Evolutionary conservation across 2,797 vertebrate genomes (phyloP), one percentile per base, ranked within the genome.

Genomic region (Rhinichthys osculus): DNA sequence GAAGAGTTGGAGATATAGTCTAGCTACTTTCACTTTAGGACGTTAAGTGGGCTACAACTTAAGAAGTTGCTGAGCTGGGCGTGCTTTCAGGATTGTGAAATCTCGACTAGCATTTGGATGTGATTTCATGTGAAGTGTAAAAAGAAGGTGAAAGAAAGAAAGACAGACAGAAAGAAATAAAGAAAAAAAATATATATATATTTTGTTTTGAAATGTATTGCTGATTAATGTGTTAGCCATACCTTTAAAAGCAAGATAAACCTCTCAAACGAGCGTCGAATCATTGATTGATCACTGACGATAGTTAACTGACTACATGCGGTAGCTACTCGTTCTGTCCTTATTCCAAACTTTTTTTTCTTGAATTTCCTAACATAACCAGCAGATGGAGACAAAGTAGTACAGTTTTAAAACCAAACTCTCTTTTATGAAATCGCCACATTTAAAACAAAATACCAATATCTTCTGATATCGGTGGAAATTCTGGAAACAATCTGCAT

Each of bases 21-120:
- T 66, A 27, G 30, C 81, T 64, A 88, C 85, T 90, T 89, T 88
- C 88, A 88, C 86, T 89, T 85, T 9, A 86, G 77, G 62, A 84
- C 83, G 70, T 42, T 84, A 54, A 27, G 14, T 35, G 30, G 10
- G 7, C 21, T 62, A 35, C 10, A 52, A 57, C 17, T 67, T 72
- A 50, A 64, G 44, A 23, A 27, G 27, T 9, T 40, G 8, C 50
- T 10, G 11, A 19, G 33, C 5, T 23, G 73, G 85, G 82, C 59
- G 73, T 87, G 42, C 35, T 84, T 85, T 81, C 30, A 73, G 44
- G 67, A 66, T 81, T 85, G 84, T 17, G 67, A 44, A 85, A 85
- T 80, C 27, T 79, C 33, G 16, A 67, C 33, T 30, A 9, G 19
- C 13, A 38, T 35, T 14, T 76, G 33, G 11, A 16, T 0, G 35